Percentiles rank a stretch among this genome's conserved stretches.
Conservation (phyloP, 2,888 invertebrate genomes). For the Drosophila leonis region DNA sequence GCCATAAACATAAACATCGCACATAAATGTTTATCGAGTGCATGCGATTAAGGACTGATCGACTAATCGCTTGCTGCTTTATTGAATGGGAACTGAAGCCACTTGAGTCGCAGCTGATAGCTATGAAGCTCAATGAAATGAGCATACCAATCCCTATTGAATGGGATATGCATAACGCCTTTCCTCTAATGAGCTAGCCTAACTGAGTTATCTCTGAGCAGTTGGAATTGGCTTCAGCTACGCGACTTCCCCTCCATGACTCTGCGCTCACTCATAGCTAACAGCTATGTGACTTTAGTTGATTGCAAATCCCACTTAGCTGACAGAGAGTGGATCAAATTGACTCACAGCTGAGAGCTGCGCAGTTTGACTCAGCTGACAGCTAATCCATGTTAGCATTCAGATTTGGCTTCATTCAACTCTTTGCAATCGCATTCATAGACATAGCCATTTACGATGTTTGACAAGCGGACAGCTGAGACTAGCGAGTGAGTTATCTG, state of each 20-base stretch:
- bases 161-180: background rate
- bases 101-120: background rate
- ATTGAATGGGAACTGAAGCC: background rate
- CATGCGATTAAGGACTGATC: constrained; percentile 12
- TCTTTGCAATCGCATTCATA: background rate
- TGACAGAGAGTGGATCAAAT: background rate
- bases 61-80: background rate
- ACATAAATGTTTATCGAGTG: constrained; percentile 21
- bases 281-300: background rate
- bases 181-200: background rate
- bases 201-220: background rate
- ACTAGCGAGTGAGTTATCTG: constrained; percentile 15
- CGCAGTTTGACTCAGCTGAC: background rate
- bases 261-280: background rate
- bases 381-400: constrained; percentile 3
- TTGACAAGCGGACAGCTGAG: constrained; percentile 1
- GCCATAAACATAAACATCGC: constrained; percentile 23
- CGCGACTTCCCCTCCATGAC: too few relatives aligned
- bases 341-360: background rate
- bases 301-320: background rate
- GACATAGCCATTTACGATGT: constrained; percentile 2
- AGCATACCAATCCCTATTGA: background rate
- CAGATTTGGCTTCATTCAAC: constrained; percentile 5
- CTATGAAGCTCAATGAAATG: background rate
- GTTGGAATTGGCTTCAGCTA: background rate